Base-by-base conservation (phyloP, 2,113 vertebrate species). In the Syrrhaptes paradoxus region DNA sequence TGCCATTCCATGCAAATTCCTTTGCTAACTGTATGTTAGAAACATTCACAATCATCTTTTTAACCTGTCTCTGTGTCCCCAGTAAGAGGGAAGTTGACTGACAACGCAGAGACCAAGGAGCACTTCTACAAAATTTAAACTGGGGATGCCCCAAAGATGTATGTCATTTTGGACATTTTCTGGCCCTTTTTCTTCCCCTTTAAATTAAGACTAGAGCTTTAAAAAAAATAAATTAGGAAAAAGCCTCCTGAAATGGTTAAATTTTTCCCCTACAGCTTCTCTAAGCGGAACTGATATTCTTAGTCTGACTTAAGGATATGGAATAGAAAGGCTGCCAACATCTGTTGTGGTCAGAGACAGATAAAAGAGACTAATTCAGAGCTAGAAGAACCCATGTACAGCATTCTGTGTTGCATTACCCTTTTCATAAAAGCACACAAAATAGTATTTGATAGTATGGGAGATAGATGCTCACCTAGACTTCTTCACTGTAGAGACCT, bases 281-380 rank as follows among this genome's bases (percentile, higher is more conserved):
- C 97, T 97, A 97, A 98, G 97, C 93, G 59, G 98, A 98, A 98
- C 95, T 96, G 98, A 97, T 97, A 96, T 97, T 98, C 97, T 98
- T 98, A 97, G 96, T 95, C 96, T 98, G 97, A 97, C 97, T 98
- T 97, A 97, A 97, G 96, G 97, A 97, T 97, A 96, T 92, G 96
- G 89, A 95, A 95, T 81, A 98, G 97, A 98, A 98, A 98, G 97
- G 97, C 98, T 98, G 98, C 98, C 98, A 98, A 97, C 97, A 97
- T 98, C 97, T 98, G 98, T 97, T 98, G 98, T 97, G 98, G 98
- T 98, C 98, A 98, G 97, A 97, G 96, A 90, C 97, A 98, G 98
- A 98, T 98, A 98, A 98, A 98, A 98, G 98, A 96, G 97, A 96
- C 97, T 97, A 98, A 98, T 97, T 98, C 97, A 96, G 96, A 96